phyloP scores from a whole-genome alignment of 2,797 vertebrate genomes.

The Scolopax rusticola region DNA sequence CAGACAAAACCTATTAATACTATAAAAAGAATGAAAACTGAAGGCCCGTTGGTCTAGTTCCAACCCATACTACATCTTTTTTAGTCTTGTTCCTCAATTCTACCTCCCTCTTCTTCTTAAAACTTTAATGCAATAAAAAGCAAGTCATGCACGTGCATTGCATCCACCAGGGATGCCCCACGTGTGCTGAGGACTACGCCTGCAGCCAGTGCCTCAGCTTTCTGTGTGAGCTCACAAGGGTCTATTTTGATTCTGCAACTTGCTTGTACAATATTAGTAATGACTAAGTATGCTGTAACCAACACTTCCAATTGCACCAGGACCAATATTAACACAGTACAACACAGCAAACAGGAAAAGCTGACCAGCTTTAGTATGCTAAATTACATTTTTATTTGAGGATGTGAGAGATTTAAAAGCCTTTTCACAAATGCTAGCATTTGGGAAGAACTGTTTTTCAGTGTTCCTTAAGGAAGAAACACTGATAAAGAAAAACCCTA shows the following conservation, averaged over 20 bases:
- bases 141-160: neutral
- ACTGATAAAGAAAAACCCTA: neutral
- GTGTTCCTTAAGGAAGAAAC: neutral
- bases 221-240: neutral
- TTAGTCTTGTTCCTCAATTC: neutral
- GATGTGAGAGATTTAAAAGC: neutral
- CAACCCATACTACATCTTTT: neutral
- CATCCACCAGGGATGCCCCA: neutral
- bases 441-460: neutral
- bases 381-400: neutral
- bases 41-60: neutral
- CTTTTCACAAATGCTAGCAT: neutral
- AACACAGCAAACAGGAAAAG: neutral
- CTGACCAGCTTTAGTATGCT: neutral
- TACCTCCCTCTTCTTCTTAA: neutral
- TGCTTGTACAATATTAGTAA: neutral
- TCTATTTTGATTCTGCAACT: neutral
- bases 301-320: neutral
- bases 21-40: neutral
- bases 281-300: neutral
- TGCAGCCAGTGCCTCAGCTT: neutral
- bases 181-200: rapidly evolving
- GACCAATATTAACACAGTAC: neutral
- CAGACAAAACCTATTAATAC: neutral
- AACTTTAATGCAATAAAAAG: neutral